Conservation (phyloP, 2,888 invertebrate species). For the Lochmaea crataegi region DNA sequence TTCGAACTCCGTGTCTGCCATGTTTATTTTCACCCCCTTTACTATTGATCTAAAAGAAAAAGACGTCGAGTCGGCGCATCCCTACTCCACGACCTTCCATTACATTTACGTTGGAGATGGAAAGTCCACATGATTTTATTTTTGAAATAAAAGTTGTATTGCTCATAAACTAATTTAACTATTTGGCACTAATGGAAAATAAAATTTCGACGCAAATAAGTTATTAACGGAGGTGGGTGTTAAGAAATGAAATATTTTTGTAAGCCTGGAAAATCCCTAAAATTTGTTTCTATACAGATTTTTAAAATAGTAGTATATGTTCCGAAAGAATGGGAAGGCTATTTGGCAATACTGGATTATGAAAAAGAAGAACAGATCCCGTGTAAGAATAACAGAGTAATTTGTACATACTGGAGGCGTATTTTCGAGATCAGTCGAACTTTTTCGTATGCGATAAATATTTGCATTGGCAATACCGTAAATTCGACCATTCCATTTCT, state of each 20-base stretch:
- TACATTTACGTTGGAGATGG: not conserved
- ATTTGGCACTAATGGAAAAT: not conserved
- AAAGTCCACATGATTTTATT: not conserved
- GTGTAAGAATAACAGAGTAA: too few species aligned
- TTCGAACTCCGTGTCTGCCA: conserved; percentile 95
- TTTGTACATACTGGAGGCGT: too few species aligned
- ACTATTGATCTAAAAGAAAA: conserved; percentile 49
- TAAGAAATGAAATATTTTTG: not conserved
- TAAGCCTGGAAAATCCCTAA: not conserved
- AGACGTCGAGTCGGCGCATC: conserved; percentile 38
- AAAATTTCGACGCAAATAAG: not conserved
- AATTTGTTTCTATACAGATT: not conserved
- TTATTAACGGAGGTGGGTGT: not conserved
- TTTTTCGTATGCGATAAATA: too few species aligned
- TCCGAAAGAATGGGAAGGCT: too few species aligned
- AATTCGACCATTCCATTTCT: too few species aligned
- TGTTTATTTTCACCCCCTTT: conserved; percentile 67
- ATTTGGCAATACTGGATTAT: too few species aligned
- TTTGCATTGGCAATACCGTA: too few species aligned
- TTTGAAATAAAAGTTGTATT: conserved; percentile 4
- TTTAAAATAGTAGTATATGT: too few species aligned
- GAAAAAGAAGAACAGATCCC: too few species aligned
- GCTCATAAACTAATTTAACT: not conserved
- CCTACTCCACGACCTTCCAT: not conserved
- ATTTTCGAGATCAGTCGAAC: too few species aligned